Base-by-base conservation (phyloP, 2,113 vertebrate genomes). In the Corvus cornix region DNA sequence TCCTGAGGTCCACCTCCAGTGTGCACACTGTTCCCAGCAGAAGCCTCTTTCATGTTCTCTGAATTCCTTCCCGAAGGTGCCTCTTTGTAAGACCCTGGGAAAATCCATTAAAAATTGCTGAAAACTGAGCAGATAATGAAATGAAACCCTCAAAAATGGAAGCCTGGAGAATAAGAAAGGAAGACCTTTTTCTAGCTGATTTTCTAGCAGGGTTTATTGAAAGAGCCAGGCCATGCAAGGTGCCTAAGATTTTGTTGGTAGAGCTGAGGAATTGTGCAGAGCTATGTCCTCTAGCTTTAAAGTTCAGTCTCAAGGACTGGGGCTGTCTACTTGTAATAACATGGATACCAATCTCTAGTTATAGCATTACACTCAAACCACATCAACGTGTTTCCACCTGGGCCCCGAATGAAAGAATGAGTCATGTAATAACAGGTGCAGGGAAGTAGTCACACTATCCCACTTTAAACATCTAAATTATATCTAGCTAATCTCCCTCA, bases 401-500 rank as follows among this genome's bases (percentile, higher is more conserved):
- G 87, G 87, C 82, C 56, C 22, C 84, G 85, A 96, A 86, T 83
- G 78, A 93, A 96, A 93, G 83, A 90, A 90, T 86, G 90, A 96
- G 64, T 96, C 96, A 95, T 55, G 68, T 93, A 95, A 96, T 93
- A 91, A 96, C 90, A 96, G 96, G 90, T 95, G 94, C 91, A 92
- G 86, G 84, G 87, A 92, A 84, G 84, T 10, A 93, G 95, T 91
- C 94, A 92, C 56, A 68, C 41, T 87, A 97, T 87, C 66, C 80
- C 72, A 33, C 76, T 84, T 95, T 75, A 97, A 96, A 92, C 83
- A 89, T 68, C 69, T 44, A 67, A 95, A 90, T 93, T 75, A 35
- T 87, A 96, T 78, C 95, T 84, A 93, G 68, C 55, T 97, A 78
- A 95, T 95, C 80, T 96, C 82, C 60, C 60, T 78, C 48, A 78